phyloP scores from a whole-genome alignment of 2,888 invertebrate species.

The Athalia cordata region DNA sequence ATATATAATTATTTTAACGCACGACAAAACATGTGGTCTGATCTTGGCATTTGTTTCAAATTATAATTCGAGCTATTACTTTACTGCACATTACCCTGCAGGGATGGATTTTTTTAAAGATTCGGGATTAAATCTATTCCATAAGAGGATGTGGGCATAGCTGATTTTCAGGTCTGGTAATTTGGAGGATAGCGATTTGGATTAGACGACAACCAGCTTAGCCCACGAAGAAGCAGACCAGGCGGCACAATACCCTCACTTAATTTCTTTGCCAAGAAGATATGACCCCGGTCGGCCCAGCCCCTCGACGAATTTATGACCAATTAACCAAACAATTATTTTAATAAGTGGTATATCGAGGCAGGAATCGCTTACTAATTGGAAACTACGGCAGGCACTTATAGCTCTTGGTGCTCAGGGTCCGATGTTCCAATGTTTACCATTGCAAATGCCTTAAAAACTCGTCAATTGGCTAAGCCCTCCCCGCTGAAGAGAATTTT shows the following conservation, averaged over 20 bases:
- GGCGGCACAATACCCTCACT: slow-evolving; percentile 33
- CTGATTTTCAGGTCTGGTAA: slow-evolving; percentile 27
- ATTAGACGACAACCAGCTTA: slow-evolving; percentile 27
- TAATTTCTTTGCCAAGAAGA: slow-evolving; percentile 20
- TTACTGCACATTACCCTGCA: neutral
- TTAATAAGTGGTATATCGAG: slow-evolving; percentile 49
- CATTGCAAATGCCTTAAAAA: slow-evolving; percentile 48
- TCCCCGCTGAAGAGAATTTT: slow-evolving; percentile 45
- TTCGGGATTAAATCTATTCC: no score
- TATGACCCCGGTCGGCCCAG: slow-evolving; percentile 38
- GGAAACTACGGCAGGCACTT: slow-evolving; percentile 48
- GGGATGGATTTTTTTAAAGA: no score
- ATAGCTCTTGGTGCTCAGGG: slow-evolving; percentile 39
- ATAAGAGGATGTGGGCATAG: neutral
- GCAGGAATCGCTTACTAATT: slow-evolving; percentile 48
- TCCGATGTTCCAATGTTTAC: slow-evolving; percentile 47
- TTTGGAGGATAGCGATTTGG: slow-evolving; percentile 27
- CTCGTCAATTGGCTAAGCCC: slow-evolving; percentile 47
- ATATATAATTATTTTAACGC: neutral
- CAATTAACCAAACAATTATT: slow-evolving; percentile 49
- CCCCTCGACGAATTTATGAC: slow-evolving; percentile 47
- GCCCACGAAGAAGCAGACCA: slow-evolving; percentile 9
- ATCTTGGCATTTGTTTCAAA: slow-evolving; percentile 9
- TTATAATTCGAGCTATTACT: slow-evolving; percentile 33
- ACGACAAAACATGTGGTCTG: neutral